Evolutionary conservation across 1,140 invertebrate species (phyloP).

Genomic region (Achatina immaculata): DNA sequence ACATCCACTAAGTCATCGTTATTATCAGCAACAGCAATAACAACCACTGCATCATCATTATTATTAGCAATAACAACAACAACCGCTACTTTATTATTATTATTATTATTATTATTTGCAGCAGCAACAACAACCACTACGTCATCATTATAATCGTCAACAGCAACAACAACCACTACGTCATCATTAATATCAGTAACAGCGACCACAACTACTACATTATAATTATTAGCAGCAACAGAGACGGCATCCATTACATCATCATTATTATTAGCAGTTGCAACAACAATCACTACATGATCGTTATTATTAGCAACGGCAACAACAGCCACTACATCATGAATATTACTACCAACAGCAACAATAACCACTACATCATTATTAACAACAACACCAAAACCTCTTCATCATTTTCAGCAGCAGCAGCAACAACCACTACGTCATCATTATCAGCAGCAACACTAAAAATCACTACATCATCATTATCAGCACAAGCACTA

Average conservation of each 20-base stretch:
- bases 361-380: conserved; percentile 22
- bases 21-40: conserved; percentile 35
- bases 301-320: conserved; percentile 42
- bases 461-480: background rate
- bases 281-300: conserved; percentile 22
- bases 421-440: conserved; percentile 34
- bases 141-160: conserved; percentile 21
- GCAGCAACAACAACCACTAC: conserved; percentile 26
- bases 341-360: conserved; percentile 13
- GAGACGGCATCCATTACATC: background rate
- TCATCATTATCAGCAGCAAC: conserved; percentile 24
- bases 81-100: background rate
- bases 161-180: conserved; percentile 32
- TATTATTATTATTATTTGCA: background rate
- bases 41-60: conserved; percentile 27
- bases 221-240: conserved; percentile 15
- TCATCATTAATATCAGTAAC: conserved; percentile 16
- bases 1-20: conserved; percentile 18
- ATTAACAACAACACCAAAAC: conserved; percentile 34
- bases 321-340: conserved; percentile 31
- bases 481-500: background rate
- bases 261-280: conserved; percentile 13
- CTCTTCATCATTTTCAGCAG: conserved; percentile 19
- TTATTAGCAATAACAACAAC: conserved; percentile 20
- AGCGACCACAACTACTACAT: conserved; percentile 23